Evolutionary conservation across 1,140 invertebrate genomes (phyloP), one percentile per base, ranked within the genome.

Genomic region (Eulimnadia texana): DNA sequence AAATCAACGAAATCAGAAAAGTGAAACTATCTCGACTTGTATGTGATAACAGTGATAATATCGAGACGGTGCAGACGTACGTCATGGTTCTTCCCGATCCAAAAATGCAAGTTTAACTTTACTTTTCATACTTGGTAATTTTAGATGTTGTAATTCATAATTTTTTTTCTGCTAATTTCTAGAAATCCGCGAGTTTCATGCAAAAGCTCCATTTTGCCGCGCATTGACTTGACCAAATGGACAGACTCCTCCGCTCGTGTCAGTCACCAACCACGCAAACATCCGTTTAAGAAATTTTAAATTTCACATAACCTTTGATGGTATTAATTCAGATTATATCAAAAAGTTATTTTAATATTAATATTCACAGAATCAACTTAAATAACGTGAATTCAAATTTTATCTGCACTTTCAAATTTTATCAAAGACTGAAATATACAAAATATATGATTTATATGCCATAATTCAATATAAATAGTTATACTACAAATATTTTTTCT

Each of bases 171-270:
- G 69, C 67, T 66, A n/a, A n/a, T 69, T 78, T 78, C 42, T 70
- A 92, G 88, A 67, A 93, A 92, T 74, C 90, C 90, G 13, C 79
- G 90, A 69, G 89, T 93, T 62, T 86, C 90, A 13, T 93, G 90
- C 73, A 81, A 84, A 72, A 90, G 86, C 70, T 87, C 87, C 52
- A 79, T 92, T 27, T 79, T 93, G 58, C 87, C 89, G 13, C 79
- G 81, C 63, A 87, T 93, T 66, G 89, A 93, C 72, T 80, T 92
- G 64, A 83, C 78, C 64, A 91, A 91, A 72, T 93, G 90, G 90
- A 58, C 24, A 23, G 62, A 63, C 25, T 42, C 16, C 6, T 9
- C 6, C 33, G 33, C 6, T 42, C 33, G 33, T 42, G 6, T 42
- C 6, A 16, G 33, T 42, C 33, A 42, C 16, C 6, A 42, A 42